Base-by-base conservation (phyloP, 2,113 vertebrate species). In the Scytalopus superciliaris region DNA sequence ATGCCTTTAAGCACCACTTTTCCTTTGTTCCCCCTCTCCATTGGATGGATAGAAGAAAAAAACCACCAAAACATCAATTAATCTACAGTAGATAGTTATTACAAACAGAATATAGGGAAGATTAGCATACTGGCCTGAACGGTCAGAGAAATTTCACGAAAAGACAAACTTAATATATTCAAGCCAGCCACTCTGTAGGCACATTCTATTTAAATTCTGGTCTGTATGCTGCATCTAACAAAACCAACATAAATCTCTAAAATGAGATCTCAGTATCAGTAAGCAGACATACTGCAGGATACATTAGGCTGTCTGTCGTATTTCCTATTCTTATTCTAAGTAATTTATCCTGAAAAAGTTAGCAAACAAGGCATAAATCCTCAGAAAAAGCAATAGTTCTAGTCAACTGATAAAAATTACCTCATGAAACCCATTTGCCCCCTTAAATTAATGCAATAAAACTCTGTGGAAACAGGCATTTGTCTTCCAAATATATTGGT, bases 201-300 rank as follows among this genome's bases (percentile, higher is more conserved):
- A 89, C n/a, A 73, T 50, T 52, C 44, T 21, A 76, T 73, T 95
- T 94, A 73, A 66, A 75, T 75, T 86, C 50, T 75, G 31, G 5
- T 82, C 22, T 73, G 68, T 53, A 83, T 5, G 28, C 23, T 28
- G 25, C 74, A 94, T 30, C 31, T 68, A 68, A 69, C 12, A 57
- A 87, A 94, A 23, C 21, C 45, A 84, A 72, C 7, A 55, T 15
- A 52, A 50, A 82, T 75, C 37, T 57, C 66, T 24, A 75, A 15
- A 87, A 75, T 1, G 3, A 68, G 19, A 5, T 28, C 55, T 66
- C 25, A 55, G 1, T 31, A 81, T 21, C 40, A 68, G 25, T 27
- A 67, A 79, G 70, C 25, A 75, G 55, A 60, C 1, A 4, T 93
- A 89, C 9, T 30, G 30, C 44, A 93, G 64, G 21, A 75, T 6